Base-by-base conservation (phyloP, 1,140 invertebrate species). In the Bombyx mandarina region DNA sequence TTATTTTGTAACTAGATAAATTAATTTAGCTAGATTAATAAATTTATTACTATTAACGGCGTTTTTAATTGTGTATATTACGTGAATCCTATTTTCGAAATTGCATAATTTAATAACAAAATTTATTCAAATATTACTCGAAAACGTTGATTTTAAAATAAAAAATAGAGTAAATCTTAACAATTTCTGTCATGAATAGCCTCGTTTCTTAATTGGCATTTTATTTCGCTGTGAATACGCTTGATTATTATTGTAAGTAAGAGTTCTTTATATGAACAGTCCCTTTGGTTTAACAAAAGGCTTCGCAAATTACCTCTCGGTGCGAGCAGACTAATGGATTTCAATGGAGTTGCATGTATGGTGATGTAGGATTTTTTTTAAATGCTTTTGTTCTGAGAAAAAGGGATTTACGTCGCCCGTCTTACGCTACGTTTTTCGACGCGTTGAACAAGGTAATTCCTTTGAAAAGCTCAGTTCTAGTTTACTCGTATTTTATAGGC, bases 321-420 rank as follows among this genome's bases (percentile, higher is more conserved):
- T 63, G 62, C 61, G 61, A 72, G 65, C 58, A 70, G 67, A 70
- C 71, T 81, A 82, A 82, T 83, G 78, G 79, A 73, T 82, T 80
- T 77, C 73, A 82, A 80, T 77, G 72, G 76, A 73, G 73, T 66
- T 79, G 73, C 77, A 81, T 77, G 75, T 76, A 77, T 77, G 71
- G 61, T 35, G 61, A 76, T 72, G 74, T 75, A 76, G 79, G 74
- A 73, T 79, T 75, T 68, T 69, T 75, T 66, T 77, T 73, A 79
- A 82, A 75, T 69, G 73, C 73, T 80, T 85, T 12, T 81, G 75
- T 85, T 80, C 78, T 74, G 61, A 46, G 65, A 57, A 69, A 80
- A 80, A 75, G 71, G 81, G 78, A 77, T 80, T 81, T 77, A 65
- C 69, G 66, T 74, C 73, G 12, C 58, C 67, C 72, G 70, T 66